Conservation (phyloP, 2,797 vertebrate species). For the Anas bernieri region DNA sequence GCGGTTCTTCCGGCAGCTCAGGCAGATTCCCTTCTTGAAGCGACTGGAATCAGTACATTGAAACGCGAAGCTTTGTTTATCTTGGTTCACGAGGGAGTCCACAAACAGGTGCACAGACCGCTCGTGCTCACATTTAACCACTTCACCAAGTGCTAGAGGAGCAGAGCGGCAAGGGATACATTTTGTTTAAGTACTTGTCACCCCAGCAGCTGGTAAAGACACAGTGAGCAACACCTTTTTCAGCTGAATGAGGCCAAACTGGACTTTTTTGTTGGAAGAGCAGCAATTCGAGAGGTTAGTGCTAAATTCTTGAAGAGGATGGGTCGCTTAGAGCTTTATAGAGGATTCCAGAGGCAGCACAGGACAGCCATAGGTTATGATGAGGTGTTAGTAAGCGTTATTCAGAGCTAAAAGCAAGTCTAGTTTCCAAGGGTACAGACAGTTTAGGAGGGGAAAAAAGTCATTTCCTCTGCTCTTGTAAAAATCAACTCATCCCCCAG, state of each 20-base stretch:
- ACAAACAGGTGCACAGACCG: constrained; percentile 93
- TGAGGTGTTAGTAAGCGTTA: background rate
- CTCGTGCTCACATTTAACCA: constrained; percentile 93
- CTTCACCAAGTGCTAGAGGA: constrained; percentile 86
- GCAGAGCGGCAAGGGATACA: background rate
- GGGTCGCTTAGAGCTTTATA: background rate
- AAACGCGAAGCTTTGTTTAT: constrained; percentile 92
- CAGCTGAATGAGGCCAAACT: fast-evolving
- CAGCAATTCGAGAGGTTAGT: background rate
- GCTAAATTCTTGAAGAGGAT: background rate
- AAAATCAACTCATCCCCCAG: background rate
- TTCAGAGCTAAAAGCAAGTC: background rate
- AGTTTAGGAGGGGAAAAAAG: background rate
- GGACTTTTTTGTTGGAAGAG: background rate
- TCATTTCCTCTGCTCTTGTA: background rate
- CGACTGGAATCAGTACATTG: constrained; percentile 90
- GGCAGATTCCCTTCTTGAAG: constrained; percentile 96
- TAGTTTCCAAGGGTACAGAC: background rate
- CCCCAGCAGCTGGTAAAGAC: background rate
- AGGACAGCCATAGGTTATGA: background rate
- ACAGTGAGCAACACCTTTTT: background rate
- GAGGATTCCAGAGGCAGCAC: background rate
- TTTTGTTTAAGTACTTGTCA: background rate
- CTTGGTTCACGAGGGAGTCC: constrained; percentile 92
- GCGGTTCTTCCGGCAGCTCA: constrained; percentile 96